Base-by-base conservation (phyloP, 1,140 invertebrate genomes). In the Drosophila ficusphila region DNA sequence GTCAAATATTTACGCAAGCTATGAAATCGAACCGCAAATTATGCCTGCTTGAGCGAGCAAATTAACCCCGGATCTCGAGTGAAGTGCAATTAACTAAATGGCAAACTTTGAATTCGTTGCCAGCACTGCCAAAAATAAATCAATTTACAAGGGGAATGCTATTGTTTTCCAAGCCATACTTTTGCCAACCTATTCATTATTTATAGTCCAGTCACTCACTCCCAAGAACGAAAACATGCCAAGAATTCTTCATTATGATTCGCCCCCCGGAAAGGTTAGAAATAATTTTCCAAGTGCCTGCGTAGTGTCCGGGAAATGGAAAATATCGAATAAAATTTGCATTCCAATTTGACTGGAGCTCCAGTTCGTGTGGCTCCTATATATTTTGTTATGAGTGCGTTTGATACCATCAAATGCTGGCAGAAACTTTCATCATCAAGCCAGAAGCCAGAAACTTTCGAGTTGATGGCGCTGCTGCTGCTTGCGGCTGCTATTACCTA, bases 391-490 rank as follows among this genome's bases (percentile, higher is more conserved):
- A 6, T 6, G 41, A 8, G 14, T 12, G 14, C n/a, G 11, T 23
- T 19, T 36, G 31, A 51, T 36, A 21, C 8, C 12, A 51, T 36
- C n/a, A 31, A 44, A 44, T 44, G 18, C 14, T 14, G 9, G 18
- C 25, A 8, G n/a, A 52, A 25, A 39, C 49, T 39, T 38, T 52
- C 5, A 25, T 5, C 49, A 49, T 42, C 41, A 44, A 42, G 41
- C n/a, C n/a, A 19, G 0, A n/a, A n/a, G n/a, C n/a, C 19, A 19
- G 0, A 44, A 42, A 23, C 38, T 54, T 42, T 11, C 4, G 5
- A n/a, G 36, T 19, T 9, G 47, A 21, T 42, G 19, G 19, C 12
- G 19, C 12, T 12, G 12, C 2, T 12, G 36, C 7, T 16, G 42
- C n/a, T 6, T 41, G 21, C 31, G 52, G 38, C 23, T 42, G 52